Evolutionary conservation across 2,113 vertebrate species (phyloP).

Genomic region (Anas platyrhynchos): DNA sequence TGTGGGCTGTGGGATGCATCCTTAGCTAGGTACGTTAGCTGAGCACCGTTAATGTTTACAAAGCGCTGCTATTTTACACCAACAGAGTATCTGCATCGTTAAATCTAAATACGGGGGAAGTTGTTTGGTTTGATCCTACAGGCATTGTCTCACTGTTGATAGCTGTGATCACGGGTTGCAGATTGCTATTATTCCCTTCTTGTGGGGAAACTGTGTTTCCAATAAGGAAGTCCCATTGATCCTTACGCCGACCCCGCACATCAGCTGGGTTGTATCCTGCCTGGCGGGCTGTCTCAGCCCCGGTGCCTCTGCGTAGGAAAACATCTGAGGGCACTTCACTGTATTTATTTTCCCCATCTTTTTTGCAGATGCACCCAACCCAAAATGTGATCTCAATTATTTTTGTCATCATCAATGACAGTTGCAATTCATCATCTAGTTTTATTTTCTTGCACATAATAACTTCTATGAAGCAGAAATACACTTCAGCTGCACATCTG

Average conservation of each 20-base stretch:
- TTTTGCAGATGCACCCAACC: neutral
- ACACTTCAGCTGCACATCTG: conserved; percentile 19
- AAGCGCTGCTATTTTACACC: neutral
- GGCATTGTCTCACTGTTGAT: neutral
- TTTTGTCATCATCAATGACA: neutral
- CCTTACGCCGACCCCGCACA: neutral
- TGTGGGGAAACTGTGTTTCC: neutral
- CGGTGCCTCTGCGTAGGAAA: neutral
- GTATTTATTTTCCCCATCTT: neutral
- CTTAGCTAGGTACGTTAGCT: fast-evolving
- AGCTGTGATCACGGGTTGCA: neutral
- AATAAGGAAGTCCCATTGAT: neutral
- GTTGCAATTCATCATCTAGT: conserved; percentile 1
- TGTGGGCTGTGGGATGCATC: neutral
- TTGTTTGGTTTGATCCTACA: neutral
- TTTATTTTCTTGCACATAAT: neutral
- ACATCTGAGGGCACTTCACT: neutral
- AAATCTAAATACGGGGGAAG: neutral
- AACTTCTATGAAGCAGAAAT: neutral
- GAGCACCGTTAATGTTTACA: fast-evolving
- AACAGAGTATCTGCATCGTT: fast-evolving
- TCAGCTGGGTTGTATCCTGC: neutral
- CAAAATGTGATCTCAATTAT: conserved; percentile 7
- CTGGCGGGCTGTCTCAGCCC: neutral
- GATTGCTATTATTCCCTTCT: neutral